Percentiles rank a stretch among this genome's conserved stretches.
phyloP scores from a whole-genome alignment of 2,888 invertebrate genomes.

The Bimastos eiseni region DNA sequence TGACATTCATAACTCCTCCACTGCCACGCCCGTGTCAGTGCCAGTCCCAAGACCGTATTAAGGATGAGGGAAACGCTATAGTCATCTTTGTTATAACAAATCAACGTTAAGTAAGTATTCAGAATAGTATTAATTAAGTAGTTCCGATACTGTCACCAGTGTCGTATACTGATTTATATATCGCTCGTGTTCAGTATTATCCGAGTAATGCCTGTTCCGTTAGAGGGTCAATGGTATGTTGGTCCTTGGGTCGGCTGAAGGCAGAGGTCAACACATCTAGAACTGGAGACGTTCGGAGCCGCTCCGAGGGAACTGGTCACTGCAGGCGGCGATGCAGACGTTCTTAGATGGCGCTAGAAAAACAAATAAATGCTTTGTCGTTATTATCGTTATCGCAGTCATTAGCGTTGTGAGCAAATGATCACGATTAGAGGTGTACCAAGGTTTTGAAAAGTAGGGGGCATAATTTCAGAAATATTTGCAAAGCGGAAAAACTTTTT shows the following conservation, averaged over 20 bases:
- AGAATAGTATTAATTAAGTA: too few relatives aligned
- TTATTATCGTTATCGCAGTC: neutral
- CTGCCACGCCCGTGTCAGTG: too few relatives aligned
- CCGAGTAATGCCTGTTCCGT: neutral
- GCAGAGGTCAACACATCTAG: neutral
- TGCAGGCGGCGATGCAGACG: constrained; percentile 41
- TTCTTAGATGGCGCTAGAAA: constrained; percentile 43
- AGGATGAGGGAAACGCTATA: too few relatives aligned
- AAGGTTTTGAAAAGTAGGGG: too few relatives aligned
- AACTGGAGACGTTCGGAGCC: neutral
- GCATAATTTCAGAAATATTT: too few relatives aligned
- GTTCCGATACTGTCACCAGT: neutral
- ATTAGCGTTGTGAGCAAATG: neutral
- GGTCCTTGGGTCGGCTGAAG: neutral
- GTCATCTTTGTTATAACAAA: too few relatives aligned
- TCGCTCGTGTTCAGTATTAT: neutral
- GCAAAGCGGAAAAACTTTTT: too few relatives aligned
- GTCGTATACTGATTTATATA: neutral
- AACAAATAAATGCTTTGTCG: neutral
- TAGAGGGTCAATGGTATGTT: neutral
- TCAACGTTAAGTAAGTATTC: too few relatives aligned
- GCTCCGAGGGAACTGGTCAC: constrained; percentile 37
- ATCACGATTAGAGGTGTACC: too few relatives aligned
- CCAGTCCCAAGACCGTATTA: too few relatives aligned
- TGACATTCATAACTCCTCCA: too few relatives aligned